Base-by-base conservation (phyloP, 2,797 vertebrate genomes). In the Urosaurus nigricauda region DNA sequence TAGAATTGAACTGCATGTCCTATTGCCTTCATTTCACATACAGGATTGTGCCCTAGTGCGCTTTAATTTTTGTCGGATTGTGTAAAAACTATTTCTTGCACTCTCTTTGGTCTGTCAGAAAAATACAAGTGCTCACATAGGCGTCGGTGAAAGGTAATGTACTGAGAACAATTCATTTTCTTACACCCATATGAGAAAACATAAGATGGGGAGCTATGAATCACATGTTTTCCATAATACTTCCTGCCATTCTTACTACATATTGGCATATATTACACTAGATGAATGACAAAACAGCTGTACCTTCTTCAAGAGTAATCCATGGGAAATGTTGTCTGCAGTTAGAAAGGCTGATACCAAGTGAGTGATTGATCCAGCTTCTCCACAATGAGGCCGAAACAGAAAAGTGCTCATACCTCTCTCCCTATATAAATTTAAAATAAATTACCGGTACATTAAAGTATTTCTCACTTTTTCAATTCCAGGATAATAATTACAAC, bases 281-380 rank as follows among this genome's bases (percentile, higher is more conserved):
- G 40, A 75, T 73, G 81, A 90, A 83, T n/a, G 78, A 51, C 1
- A 40, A 88, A 35, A 24, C 35, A n/a, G 68, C 56, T 82, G 37
- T 95, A 99, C 99, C 98, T 99, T 99, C 93, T 99, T 99, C 70
- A 99, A 97, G 94, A 99, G 99, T 92, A 99, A 96, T 89, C 99
- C 99, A 0, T 99, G 99, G 60, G 99, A 99, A 96, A 99, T 99
- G 96, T 99, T 99, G 96, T 99, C 99, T 0, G 98, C 98, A 2
- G 98, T 98, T 47, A 99, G 97, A 94, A 99, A 99, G 93, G 99
- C 98, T 0, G 98, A 98, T 53, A 99, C 98, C 88, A 99, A 96
- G 93, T 99, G 98, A 14, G 99, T 99, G 96, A 99, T 98, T 94
- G 99, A 99, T 53, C 99, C 99, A 0, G 99, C 98, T 96, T 99